Percentiles rank a stretch among this genome's conserved stretches.
Conservation (phyloP, 1,140 invertebrate species). For the Temnothorax longispinosus region DNA sequence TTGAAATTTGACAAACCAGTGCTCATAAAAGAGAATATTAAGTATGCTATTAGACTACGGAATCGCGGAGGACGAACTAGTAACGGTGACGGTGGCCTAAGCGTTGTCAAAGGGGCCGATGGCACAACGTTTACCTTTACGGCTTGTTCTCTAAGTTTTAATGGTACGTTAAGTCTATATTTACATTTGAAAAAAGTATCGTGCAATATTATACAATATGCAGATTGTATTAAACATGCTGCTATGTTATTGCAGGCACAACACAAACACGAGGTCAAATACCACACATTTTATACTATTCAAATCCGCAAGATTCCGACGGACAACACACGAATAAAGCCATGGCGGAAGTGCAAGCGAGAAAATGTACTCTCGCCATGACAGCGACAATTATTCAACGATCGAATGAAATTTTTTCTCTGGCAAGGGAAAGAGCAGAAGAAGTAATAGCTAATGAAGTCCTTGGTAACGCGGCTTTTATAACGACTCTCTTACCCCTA, state of each 20-base stretch:
- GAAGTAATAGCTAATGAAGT: slow-evolving; percentile 87
- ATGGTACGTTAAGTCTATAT: slow-evolving; percentile 88
- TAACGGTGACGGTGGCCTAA: slow-evolving; percentile 96
- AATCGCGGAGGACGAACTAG: slow-evolving; percentile 97
- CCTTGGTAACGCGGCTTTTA: slow-evolving; percentile 88
- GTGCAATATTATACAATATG: neutral
- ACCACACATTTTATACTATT: slow-evolving; percentile 97
- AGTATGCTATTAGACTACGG: slow-evolving; percentile 95
- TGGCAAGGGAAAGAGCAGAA: slow-evolving; percentile 89
- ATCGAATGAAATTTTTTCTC: slow-evolving; percentile 90
- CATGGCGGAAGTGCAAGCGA: slow-evolving; percentile 90
- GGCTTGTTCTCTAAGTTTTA: slow-evolving; percentile 96
- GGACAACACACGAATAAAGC: slow-evolving; percentile 88
- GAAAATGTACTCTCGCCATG: slow-evolving; percentile 90
- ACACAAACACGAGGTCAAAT: slow-evolving; percentile 97
- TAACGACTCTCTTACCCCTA: slow-evolving; percentile 92
- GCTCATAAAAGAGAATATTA: slow-evolving; percentile 94
- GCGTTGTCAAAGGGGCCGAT: slow-evolving; percentile 95
- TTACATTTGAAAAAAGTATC: neutral
- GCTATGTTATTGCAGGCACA: slow-evolving; percentile 83
- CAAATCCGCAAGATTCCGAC: slow-evolving; percentile 87
- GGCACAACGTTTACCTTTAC: slow-evolving; percentile 97
- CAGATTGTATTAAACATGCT: slow-evolving; percentile 13
- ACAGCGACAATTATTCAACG: slow-evolving; percentile 91
- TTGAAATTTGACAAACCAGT: slow-evolving; percentile 96